phyloP scores from a whole-genome alignment of 2,113 vertebrate genomes.

The Alces alces region DNA sequence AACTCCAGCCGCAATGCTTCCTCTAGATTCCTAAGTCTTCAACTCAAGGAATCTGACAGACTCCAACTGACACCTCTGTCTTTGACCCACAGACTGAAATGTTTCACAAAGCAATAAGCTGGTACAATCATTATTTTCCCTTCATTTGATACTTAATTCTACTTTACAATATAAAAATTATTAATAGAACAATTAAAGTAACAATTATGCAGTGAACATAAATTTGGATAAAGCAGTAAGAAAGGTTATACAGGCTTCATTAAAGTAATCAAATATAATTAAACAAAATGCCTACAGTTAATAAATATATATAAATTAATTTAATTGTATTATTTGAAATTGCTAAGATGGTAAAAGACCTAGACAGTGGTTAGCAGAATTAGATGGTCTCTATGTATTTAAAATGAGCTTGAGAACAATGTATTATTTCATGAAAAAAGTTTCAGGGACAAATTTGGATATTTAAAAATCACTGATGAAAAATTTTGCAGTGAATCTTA shows the following conservation, averaged over 20 bases:
- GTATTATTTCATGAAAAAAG: neutral
- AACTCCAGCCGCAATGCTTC: neutral
- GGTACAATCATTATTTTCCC: neutral
- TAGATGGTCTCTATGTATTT: neutral
- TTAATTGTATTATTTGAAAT: neutral
- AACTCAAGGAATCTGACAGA: neutral
- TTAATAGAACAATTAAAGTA: neutral
- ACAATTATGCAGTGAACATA: neutral
- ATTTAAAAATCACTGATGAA: neutral
- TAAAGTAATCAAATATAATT: neutral
- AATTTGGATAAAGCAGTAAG: neutral
- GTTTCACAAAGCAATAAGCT: neutral
- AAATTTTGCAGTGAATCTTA: neutral
- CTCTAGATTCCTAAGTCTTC: neutral
- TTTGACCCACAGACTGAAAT: neutral
- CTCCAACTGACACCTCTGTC: neutral
- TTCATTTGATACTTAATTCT: neutral
- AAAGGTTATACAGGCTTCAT: neutral
- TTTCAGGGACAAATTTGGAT: neutral
- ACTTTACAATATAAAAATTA: neutral
- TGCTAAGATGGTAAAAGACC: neutral
- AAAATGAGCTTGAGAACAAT: neutral
- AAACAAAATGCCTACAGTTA: neutral
- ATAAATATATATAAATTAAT: neutral
- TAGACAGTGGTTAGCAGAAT: neutral